Conservation (phyloP, 1,140 invertebrate species). For the Pseudoatta argentina region DNA sequence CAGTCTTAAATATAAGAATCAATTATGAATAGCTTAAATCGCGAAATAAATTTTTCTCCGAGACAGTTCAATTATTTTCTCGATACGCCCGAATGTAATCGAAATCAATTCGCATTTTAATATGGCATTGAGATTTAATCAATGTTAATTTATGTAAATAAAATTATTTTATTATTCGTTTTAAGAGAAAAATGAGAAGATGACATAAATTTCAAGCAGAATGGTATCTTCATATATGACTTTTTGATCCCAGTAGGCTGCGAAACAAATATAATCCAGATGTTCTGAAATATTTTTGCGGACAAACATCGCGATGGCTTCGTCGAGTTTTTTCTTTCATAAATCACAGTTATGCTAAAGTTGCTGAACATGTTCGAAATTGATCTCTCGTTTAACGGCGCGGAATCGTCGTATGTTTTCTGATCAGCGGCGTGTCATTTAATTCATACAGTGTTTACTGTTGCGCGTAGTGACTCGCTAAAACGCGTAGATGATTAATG, state of each 20-base stretch:
- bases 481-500: conserved; percentile 74
- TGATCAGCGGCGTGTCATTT: conserved; percentile 51
- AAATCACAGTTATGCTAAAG: neutral
- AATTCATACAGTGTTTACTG: conserved; percentile 67
- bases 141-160: neutral
- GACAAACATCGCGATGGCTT: neutral
- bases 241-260: neutral
- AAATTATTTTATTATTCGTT: conserved; percentile 11
- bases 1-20: too few relatives aligned
- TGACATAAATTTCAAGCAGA: neutral
- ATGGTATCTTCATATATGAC: too few relatives aligned
- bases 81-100: neutral
- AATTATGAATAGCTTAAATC: neutral
- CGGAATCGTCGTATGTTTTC: conserved; percentile 10
- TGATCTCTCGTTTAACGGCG: neutral
- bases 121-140: neutral
- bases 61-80: neutral
- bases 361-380: neutral
- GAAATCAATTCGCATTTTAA: neutral
- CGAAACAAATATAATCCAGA: neutral
- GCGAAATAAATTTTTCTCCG: neutral
- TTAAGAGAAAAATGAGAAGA: neutral
- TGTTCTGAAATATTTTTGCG: neutral
- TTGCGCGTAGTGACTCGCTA: conserved; percentile 66
- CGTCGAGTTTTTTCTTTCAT: neutral